Percentiles rank a stretch among this genome's conserved stretches.
Evolutionary conservation across 1,140 invertebrate genomes (phyloP).

Genomic region (Apis cerana): DNA sequence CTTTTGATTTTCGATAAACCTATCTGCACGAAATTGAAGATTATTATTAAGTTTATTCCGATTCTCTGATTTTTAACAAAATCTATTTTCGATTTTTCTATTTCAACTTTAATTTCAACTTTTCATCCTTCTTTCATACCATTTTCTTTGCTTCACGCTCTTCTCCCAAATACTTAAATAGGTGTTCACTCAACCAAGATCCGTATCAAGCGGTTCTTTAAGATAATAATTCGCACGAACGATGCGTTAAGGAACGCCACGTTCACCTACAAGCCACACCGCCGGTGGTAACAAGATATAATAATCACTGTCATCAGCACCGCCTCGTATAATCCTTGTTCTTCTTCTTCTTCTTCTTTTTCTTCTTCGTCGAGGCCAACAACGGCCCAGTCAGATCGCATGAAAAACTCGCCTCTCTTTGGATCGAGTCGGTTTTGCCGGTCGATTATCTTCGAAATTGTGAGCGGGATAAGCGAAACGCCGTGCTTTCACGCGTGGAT

Average conservation of each 20-base stretch:
- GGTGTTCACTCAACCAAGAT: constrained; percentile 56
- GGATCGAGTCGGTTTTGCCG: constrained; percentile 24
- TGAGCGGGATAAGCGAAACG: constrained; percentile 1
- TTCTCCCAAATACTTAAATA: constrained; percentile 47
- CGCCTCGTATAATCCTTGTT: constrained; percentile 48
- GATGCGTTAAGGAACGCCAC: constrained; percentile 60
- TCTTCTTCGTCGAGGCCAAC: not conserved
- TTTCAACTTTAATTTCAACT: too few species aligned
- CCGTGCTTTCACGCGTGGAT: constrained; percentile 11
- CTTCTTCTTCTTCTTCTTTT: constrained; percentile 7
- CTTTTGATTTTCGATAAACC: not conserved
- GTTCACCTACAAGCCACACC: constrained; percentile 53
- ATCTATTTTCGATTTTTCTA: not conserved
- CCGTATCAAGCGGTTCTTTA: constrained; percentile 61
- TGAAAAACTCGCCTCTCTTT: constrained; percentile 55
- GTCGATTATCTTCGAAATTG: constrained; percentile 49
- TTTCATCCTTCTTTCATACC: too few species aligned
- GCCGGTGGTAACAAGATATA: constrained; percentile 69
- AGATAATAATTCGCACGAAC: constrained; percentile 64
- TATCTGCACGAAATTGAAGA: too few species aligned
- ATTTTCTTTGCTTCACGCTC: not conserved
- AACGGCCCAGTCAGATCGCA: constrained; percentile 20
- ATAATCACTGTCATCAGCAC: constrained; percentile 70
- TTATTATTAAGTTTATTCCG: too few species aligned
- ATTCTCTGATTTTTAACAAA: too few species aligned